These are phyloP conservation scores for Callimorpha dominula DNA, from an alignment of 2,888 invertebrate genomes.

Conservation along the genomic window DNA sequence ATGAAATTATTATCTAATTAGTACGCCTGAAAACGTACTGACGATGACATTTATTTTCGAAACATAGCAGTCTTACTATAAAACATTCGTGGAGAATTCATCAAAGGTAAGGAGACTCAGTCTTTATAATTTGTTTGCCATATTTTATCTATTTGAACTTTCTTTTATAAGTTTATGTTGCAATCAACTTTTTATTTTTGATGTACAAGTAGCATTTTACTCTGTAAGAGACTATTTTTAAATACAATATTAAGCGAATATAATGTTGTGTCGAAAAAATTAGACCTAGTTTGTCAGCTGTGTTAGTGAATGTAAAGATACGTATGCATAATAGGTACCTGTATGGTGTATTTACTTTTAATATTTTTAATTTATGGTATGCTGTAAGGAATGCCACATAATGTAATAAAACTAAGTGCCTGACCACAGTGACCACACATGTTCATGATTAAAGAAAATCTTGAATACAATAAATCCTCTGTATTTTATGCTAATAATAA, in stretches of 20 bases:
- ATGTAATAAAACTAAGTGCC: neutral
- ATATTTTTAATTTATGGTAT: conserved; percentile 33
- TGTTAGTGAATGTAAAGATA: conserved; percentile 60
- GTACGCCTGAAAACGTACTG: conserved; percentile 50
- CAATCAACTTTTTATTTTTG: conserved; percentile 51
- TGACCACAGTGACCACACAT: neutral
- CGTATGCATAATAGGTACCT: conserved; percentile 57
- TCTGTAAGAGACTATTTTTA: conserved; percentile 29
- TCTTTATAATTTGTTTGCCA: conserved; percentile 77
- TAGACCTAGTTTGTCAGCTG: conserved; percentile 67
- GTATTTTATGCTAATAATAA: neutral
- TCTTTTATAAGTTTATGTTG: conserved; percentile 62
- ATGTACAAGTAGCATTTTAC: conserved; percentile 47
- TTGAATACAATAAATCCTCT: neutral
- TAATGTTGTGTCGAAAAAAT: conserved; percentile 61
- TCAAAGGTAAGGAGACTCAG: conserved; percentile 73
- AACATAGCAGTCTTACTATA: conserved; percentile 55
- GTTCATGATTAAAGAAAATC: neutral
- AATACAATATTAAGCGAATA: conserved; percentile 24
- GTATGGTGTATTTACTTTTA: conserved; percentile 44
- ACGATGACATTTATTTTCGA: conserved; percentile 64
- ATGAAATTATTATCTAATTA: conserved; percentile 54
- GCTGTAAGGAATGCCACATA: neutral
- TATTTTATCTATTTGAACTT: conserved; percentile 80
- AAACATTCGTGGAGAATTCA: conserved; percentile 65